These are phyloP conservation scores for Marcusenius ussheri DNA, from an alignment of 2,113 vertebrate genomes.

Conservation along the genomic window DNA sequence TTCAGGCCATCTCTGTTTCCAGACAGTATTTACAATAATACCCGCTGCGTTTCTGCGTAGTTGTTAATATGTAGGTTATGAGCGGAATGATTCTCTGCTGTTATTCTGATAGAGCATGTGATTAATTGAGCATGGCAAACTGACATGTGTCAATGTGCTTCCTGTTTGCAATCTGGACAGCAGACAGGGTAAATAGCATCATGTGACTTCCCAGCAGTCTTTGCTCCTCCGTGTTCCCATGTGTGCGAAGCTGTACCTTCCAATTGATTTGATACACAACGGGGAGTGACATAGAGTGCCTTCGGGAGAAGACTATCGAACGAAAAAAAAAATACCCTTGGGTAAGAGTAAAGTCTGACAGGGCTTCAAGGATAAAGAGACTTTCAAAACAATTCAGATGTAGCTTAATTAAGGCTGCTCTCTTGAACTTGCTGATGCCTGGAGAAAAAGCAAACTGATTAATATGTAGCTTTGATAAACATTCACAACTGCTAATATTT, in stretches of 20 bases:
- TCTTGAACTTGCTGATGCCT: background rate
- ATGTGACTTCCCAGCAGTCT: background rate
- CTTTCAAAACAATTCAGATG: background rate
- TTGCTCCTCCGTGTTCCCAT: background rate
- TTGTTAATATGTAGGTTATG: background rate
- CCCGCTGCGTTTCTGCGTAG: background rate
- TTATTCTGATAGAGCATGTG: background rate
- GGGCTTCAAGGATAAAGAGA: background rate
- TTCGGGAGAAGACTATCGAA: background rate
- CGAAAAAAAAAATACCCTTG: background rate
- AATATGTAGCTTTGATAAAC: background rate
- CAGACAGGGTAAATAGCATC: background rate
- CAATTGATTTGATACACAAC: background rate
- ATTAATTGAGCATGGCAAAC: background rate
- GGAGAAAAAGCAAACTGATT: background rate
- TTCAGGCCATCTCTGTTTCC: background rate
- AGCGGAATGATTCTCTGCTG: background rate
- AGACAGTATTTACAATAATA: background rate
- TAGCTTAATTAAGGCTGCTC: constrained; percentile 2
- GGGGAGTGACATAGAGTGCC: background rate
- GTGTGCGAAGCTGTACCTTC: background rate
- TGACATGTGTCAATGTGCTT: background rate
- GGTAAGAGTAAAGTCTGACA: background rate
- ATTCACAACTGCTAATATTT: background rate
- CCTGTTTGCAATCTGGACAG: background rate